phyloP scores from a whole-genome alignment of 2,888 invertebrate species.

The Nymphalis polychloros region DNA sequence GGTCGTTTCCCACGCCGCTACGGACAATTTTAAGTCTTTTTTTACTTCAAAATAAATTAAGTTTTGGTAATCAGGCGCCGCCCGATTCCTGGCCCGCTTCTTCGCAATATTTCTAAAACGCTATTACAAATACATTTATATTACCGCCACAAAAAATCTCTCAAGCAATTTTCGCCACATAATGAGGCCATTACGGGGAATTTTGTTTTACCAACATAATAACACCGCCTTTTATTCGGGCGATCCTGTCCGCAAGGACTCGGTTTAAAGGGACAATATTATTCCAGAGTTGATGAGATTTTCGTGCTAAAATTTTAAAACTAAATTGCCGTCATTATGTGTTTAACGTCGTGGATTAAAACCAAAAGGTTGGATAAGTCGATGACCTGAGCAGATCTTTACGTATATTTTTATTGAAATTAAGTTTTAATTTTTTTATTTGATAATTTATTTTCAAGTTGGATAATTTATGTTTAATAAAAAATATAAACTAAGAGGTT shows the following conservation, averaged over 20 bases:
- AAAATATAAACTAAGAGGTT: too few relatives aligned
- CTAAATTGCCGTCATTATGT: constrained; percentile 77
- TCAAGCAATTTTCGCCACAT: constrained; percentile 82
- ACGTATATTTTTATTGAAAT: constrained; percentile 19
- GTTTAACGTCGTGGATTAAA: constrained; percentile 72
- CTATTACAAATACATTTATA: constrained; percentile 82
- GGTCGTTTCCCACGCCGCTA: constrained; percentile 78
- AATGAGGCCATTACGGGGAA: constrained; percentile 81
- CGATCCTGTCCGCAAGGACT: constrained; percentile 73
- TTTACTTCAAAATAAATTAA: constrained; percentile 78
- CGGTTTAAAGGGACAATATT: constrained; percentile 79
- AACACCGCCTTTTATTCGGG: constrained; percentile 78
- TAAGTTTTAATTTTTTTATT: neutral
- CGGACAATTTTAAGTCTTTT: constrained; percentile 72
- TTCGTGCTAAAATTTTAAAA: constrained; percentile 79
- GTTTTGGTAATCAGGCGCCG: constrained; percentile 79
- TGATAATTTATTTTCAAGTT: too few relatives aligned
- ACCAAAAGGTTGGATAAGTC: constrained; percentile 63
- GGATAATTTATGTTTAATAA: too few relatives aligned
- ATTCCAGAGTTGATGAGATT: constrained; percentile 76
- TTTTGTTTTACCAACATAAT: constrained; percentile 82
- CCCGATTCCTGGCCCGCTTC: constrained; percentile 73
- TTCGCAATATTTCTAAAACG: constrained; percentile 81
- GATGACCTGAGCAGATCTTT: constrained; percentile 30
- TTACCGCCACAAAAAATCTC: constrained; percentile 78